These are phyloP conservation scores for Dufourea novaeangliae DNA, from an alignment of 1,140 invertebrate genomes.

Conservation along the genomic window DNA sequence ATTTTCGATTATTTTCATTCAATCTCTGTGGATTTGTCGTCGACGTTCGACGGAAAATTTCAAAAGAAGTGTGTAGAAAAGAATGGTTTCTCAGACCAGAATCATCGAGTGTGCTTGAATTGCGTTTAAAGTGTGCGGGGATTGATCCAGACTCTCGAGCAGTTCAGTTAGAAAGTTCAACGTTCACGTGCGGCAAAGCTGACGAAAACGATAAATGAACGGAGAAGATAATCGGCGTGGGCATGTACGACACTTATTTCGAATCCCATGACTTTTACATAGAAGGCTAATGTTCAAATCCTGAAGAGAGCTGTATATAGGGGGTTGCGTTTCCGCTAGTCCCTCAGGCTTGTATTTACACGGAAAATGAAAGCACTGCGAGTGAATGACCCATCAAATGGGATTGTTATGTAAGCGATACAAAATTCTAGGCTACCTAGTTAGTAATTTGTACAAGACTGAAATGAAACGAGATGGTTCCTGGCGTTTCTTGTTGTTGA, in stretches of 20 bases:
- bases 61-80: background rate
- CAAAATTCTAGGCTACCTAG: conserved; percentile 15
- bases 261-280: conserved; percentile 19
- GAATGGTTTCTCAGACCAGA: background rate
- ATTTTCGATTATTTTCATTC: too few relatives aligned
- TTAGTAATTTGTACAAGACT: background rate
- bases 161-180: background rate
- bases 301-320: conserved; percentile 4
- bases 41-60: conserved; percentile 15
- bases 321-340: background rate
- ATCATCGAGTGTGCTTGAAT: conserved; percentile 3
- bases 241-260: conserved; percentile 41
- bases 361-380: conserved; percentile 51
- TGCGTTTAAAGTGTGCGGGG: background rate
- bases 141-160: conserved; percentile 34
- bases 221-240: conserved; percentile 32
- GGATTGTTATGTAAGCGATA: conserved; percentile 8
- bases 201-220: conserved; percentile 57
- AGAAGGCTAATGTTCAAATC: conserved; percentile 12
- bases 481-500: too few relatives aligned
- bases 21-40: conserved; percentile 10
- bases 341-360: conserved; percentile 10
- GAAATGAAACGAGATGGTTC: background rate
- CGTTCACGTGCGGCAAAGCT: conserved; percentile 35
- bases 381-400: conserved; percentile 31